phyloP scores from a whole-genome alignment of 2,797 vertebrate genomes.

The Phaenicophaeus curvirostris region DNA sequence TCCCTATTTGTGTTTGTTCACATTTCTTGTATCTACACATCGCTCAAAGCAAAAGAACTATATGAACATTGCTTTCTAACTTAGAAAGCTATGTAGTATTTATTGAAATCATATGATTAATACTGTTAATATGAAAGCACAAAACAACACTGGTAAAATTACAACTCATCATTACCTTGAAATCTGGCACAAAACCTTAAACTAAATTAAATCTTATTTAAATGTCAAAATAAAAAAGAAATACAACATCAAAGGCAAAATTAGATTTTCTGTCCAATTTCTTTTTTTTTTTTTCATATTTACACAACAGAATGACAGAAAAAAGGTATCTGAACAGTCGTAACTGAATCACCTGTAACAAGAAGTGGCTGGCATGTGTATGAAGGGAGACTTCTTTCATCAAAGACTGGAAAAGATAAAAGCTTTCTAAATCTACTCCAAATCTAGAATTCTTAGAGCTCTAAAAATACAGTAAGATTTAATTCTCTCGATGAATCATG shows the following conservation, averaged over 20 bases:
- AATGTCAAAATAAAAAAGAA: neutral
- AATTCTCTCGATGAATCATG: neutral
- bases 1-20: neutral
- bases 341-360: neutral
- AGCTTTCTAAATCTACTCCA: neutral
- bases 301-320: neutral
- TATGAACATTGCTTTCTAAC: neutral
- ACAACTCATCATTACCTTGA: neutral
- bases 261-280: neutral
- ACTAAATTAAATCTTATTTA: constrained; percentile 6
- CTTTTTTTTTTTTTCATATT: neutral
- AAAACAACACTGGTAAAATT: constrained; percentile 2
- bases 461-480: neutral
- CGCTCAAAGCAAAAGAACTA: neutral
- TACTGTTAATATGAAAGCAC: neutral
- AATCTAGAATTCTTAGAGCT: neutral
- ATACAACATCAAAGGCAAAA: neutral
- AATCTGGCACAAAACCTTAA: constrained; percentile 5
- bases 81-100: neutral
- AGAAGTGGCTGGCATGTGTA: neutral
- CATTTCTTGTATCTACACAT: neutral
- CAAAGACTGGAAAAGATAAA: neutral
- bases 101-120: neutral
- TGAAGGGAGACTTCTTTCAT: neutral
- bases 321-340: neutral